These are phyloP conservation scores for Babylonia areolata DNA, from an alignment of 1,140 invertebrate species.

Conservation along the genomic window DNA sequence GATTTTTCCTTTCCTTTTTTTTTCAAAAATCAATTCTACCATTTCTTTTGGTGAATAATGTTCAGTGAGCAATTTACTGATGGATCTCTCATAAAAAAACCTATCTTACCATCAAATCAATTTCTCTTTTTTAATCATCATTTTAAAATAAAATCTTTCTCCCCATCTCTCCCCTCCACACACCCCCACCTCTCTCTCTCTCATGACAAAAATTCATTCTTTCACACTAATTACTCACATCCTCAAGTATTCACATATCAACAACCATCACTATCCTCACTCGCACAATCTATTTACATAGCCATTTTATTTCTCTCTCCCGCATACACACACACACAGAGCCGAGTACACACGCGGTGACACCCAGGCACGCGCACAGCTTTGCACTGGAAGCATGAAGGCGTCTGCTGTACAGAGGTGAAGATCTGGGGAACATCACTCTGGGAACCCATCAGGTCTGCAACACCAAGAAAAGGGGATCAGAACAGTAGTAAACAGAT, in stretches of 20 bases:
- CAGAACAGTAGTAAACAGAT: background rate
- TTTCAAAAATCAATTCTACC: background rate
- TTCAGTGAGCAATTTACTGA: background rate
- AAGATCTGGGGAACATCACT: background rate
- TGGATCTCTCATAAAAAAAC: too few relatives aligned
- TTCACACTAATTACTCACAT: background rate
- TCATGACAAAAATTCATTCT: background rate
- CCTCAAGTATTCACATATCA: background rate
- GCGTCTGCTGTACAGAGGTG: background rate
- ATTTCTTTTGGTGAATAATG: background rate
- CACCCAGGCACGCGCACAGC: background rate
- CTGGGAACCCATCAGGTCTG: too few relatives aligned
- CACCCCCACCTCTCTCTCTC: background rate
- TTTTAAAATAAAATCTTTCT: background rate
- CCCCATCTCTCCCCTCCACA: too few relatives aligned
- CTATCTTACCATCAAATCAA: background rate
- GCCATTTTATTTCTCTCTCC: background rate
- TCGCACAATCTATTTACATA: background rate
- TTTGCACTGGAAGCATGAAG: background rate
- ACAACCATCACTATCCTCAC: background rate
- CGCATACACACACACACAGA: background rate
- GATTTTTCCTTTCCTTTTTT: background rate
- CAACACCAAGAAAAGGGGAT: background rate
- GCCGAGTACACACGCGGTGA: too few relatives aligned
- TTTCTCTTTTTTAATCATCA: background rate